Evolutionary conservation across 2,797 vertebrate genomes (phyloP).

Genomic region (Remorina albescens): DNA sequence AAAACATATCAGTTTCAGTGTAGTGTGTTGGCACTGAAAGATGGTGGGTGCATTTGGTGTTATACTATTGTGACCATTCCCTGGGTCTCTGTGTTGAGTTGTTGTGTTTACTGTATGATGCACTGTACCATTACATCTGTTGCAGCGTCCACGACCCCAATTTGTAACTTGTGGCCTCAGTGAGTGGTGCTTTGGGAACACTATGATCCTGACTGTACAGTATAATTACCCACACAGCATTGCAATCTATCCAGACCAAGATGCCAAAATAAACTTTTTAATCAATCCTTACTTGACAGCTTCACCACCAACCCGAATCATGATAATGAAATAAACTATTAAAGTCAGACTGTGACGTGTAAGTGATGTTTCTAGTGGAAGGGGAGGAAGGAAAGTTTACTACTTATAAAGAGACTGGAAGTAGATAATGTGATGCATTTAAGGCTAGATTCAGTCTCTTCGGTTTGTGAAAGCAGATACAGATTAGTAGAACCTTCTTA

Average conservation of each 20-base stretch:
- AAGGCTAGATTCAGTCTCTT: not conserved
- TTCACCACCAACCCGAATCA: not conserved
- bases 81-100: no score
- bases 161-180: not conserved
- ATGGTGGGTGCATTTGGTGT: no score
- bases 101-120: not conserved
- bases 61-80: no score
- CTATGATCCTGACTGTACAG: not conserved
- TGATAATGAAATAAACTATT: not conserved
- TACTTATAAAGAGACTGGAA: not conserved
- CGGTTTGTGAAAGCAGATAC: constrained; percentile 1
- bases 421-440: not conserved
- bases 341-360: not conserved
- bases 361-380: not conserved
- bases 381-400: not conserved
- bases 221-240: constrained; percentile 2
- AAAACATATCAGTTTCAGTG: not conserved
- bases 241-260: not conserved
- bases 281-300: constrained; percentile 7
- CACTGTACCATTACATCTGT: not conserved
- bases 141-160: no score
- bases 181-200: not conserved
- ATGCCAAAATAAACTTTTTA: constrained; percentile 4
- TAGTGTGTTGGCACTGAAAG: not conserved
- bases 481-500: constrained; percentile 8